Conservation (phyloP, 2,797 vertebrate species). For the Allobates femoralis region DNA sequence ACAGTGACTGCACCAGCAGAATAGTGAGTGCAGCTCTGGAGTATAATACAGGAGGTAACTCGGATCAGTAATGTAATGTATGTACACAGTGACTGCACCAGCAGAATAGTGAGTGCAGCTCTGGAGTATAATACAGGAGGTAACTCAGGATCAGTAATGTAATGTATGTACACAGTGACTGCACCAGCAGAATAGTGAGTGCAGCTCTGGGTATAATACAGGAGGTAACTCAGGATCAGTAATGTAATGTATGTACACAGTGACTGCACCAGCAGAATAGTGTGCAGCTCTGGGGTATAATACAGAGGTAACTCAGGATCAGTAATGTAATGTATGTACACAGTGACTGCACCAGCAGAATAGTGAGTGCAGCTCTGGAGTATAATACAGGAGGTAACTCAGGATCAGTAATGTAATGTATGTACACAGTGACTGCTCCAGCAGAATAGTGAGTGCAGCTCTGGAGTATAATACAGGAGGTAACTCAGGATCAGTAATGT, state of each 20-base stretch:
- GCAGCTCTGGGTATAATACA: neutral
- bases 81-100: neutral
- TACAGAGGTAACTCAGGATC: neutral
- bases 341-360: neutral
- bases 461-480: too few relatives aligned
- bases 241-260: neutral
- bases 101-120: too few relatives aligned
- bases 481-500: neutral
- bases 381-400: neutral
- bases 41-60: neutral
- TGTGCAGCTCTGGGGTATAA: neutral
- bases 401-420: neutral
- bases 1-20: neutral
- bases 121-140: too few relatives aligned
- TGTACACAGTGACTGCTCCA: neutral
- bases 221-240: neutral
- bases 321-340: constrained; percentile 1
- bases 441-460: too few relatives aligned
- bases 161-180: constrained; percentile 11
- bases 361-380: neutral
- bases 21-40: neutral
- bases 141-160: neutral
- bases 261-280: neutral
- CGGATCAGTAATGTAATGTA: neutral
- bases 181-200: neutral